Percentiles rank a stretch among this genome's conserved stretches.
These are phyloP conservation scores for Muscidifurax raptorellus DNA, from an alignment of 1,140 invertebrate species.

Conservation along the genomic window DNA sequence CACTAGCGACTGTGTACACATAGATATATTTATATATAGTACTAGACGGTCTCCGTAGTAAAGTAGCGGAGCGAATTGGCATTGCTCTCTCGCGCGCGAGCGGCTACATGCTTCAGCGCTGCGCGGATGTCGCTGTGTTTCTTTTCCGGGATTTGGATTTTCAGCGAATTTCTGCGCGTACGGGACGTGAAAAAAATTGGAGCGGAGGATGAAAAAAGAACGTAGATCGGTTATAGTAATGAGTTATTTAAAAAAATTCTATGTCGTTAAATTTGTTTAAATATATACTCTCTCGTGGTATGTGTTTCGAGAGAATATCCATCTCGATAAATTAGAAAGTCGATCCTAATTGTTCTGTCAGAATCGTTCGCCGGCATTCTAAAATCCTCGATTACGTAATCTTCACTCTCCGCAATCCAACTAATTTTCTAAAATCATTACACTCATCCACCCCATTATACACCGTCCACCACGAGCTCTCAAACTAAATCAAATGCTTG, in stretches of 20 bases:
- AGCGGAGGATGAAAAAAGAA: background rate
- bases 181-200: background rate
- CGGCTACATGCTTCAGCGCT: background rate
- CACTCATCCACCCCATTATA: background rate
- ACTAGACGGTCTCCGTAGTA: background rate
- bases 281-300: background rate
- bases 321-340: background rate
- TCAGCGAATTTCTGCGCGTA: background rate
- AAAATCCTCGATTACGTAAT: background rate
- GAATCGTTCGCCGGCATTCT: background rate
- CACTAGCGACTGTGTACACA: no score
- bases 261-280: background rate
- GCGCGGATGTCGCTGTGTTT: background rate
- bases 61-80: constrained; percentile 33
- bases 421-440: background rate
- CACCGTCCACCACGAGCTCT: background rate
- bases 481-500: background rate
- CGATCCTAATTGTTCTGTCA: background rate
- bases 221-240: no score
- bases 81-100: background rate
- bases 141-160: constrained; percentile 30
- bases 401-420: background rate
- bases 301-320: no score
- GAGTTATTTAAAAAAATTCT: no score
- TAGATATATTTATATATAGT: background rate